A percentile compares a stretch with the other conserved stretches of the same genome.
Conservation (phyloP, 2,888 invertebrate genomes). For the Trilocha varians region DNA sequence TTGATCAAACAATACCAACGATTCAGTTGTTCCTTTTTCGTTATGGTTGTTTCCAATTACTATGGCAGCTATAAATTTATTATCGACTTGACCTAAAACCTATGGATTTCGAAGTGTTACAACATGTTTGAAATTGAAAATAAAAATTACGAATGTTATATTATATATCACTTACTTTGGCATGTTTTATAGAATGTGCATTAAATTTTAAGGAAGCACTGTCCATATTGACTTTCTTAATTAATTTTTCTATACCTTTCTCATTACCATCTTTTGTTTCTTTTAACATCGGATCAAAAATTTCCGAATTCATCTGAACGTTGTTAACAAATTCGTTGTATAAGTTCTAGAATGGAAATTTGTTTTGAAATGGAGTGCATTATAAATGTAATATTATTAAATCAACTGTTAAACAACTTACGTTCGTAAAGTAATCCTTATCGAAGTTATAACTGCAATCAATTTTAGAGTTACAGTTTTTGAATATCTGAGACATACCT, state of each 20-base stretch:
- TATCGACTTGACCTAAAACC: slow-evolving; percentile 83
- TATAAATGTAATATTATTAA: not conserved
- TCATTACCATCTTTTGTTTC: slow-evolving; percentile 30
- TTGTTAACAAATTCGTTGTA: slow-evolving; percentile 59
- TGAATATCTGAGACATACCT: slow-evolving; percentile 71
- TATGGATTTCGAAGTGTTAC: not conserved
- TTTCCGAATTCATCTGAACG: slow-evolving; percentile 54
- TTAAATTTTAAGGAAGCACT: slow-evolving; percentile 44
- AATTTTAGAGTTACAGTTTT: slow-evolving; percentile 34
- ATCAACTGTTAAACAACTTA: slow-evolving; percentile 19
- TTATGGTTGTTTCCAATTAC: slow-evolving; percentile 27
- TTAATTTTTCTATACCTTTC: slow-evolving; percentile 38
- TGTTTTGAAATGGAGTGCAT: no score
- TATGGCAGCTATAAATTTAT: slow-evolving; percentile 78
- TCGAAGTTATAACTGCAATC: slow-evolving; percentile 22
- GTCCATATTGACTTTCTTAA: slow-evolving; percentile 33
- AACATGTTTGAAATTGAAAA: not conserved
- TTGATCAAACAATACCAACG: slow-evolving; percentile 84
- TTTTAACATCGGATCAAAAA: slow-evolving; percentile 44
- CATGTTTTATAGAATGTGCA: slow-evolving; percentile 32
- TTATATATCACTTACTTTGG: slow-evolving; percentile 28
- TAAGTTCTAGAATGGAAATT: slow-evolving; percentile 33
- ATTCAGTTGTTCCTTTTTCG: slow-evolving; percentile 43
- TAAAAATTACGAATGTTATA: not conserved
- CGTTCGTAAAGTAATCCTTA: slow-evolving; percentile 45